These are phyloP conservation scores for Lepidocolaptes lacrymiger DNA, from an alignment of 2,797 vertebrate genomes.

Conservation along the genomic window DNA sequence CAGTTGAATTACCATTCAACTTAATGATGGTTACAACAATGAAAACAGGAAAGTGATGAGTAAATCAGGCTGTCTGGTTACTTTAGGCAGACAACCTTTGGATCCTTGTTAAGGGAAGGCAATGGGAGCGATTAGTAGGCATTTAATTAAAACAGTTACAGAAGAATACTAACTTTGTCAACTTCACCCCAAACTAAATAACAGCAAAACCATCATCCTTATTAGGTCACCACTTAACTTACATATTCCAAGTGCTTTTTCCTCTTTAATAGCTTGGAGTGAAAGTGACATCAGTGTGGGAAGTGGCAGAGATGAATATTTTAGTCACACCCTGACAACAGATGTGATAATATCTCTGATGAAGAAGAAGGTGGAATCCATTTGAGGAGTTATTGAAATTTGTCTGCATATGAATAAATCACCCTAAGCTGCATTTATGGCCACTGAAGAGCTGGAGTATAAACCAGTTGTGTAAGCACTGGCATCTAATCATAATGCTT, in stretches of 20 bases:
- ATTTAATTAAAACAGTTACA: background rate
- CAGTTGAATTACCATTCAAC: background rate
- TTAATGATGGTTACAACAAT: background rate
- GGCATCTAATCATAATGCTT: background rate
- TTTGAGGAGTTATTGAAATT: background rate
- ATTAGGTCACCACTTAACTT: background rate
- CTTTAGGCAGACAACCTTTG: background rate
- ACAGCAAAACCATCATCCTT: background rate
- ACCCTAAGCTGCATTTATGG: background rate
- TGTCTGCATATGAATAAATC: background rate
- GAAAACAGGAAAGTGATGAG: background rate
- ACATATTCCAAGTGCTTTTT: background rate
- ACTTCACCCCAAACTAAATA: background rate
- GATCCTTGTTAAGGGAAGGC: background rate
- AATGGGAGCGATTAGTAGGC: background rate
- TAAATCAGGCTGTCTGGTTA: background rate
- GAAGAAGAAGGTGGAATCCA: background rate
- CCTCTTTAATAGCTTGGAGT: background rate
- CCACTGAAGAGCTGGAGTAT: background rate
- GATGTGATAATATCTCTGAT: background rate
- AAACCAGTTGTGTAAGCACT: background rate
- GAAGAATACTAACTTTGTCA: background rate
- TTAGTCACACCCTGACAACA: background rate
- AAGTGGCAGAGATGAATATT: background rate
- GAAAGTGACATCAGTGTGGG: background rate